Conservation (phyloP, 2,113 vertebrate genomes). For the Platycercus adscitus region DNA sequence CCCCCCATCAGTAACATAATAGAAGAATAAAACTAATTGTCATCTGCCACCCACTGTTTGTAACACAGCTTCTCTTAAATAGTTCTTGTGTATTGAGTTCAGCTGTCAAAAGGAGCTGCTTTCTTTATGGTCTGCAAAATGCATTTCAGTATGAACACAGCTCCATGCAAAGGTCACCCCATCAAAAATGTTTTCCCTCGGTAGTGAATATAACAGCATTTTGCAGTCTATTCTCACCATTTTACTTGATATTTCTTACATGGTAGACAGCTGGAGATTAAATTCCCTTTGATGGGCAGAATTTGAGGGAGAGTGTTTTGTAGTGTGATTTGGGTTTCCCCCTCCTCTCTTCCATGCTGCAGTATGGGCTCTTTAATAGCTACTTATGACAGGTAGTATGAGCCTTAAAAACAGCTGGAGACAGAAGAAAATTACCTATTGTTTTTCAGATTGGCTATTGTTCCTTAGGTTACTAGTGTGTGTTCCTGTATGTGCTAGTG, state of each 20-base stretch:
- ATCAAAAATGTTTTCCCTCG: slow-evolving; percentile 65
- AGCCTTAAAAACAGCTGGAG: background rate
- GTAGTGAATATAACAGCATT: slow-evolving; percentile 30
- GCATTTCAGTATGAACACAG: slow-evolving; percentile 28
- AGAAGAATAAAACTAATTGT: slow-evolving; percentile 49
- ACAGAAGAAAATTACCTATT: slow-evolving; percentile 19
- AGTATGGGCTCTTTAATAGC: background rate
- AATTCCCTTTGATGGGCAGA: slow-evolving; percentile 56
- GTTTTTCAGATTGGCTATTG: background rate
- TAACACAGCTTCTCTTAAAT: slow-evolving; percentile 54
- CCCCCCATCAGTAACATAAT: background rate
- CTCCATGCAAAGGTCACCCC: slow-evolving; percentile 66
- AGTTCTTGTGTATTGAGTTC: slow-evolving; percentile 22
- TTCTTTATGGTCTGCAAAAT: slow-evolving; percentile 50
- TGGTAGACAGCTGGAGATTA: slow-evolving; percentile 61
- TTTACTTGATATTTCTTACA: slow-evolving; percentile 55
- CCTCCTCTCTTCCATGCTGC: background rate
- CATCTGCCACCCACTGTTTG: slow-evolving; percentile 46
- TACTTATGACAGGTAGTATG: slow-evolving; percentile 5
- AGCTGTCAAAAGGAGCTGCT: slow-evolving; percentile 37
- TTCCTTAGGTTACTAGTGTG: background rate
- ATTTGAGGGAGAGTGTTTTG: background rate
- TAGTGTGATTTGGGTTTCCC: background rate
- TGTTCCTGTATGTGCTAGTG: background rate
- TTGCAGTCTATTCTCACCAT: slow-evolving; percentile 12